Evolutionary conservation across 1,140 invertebrate species (phyloP), one percentile per base, ranked within the genome.

Genomic region (Andricus grossulariae): DNA sequence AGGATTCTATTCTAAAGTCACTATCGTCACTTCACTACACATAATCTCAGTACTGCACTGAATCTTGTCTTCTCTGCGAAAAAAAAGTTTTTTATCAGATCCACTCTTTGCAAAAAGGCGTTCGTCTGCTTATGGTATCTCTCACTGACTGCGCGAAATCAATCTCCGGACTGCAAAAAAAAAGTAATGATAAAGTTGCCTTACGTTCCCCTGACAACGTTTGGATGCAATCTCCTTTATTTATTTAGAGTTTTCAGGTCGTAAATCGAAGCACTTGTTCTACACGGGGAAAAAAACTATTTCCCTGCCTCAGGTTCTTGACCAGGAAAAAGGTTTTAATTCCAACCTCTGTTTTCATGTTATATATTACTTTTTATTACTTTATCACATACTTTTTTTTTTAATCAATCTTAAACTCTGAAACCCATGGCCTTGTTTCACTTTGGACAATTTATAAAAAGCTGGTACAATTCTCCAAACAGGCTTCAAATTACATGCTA

Each of bases 181-280:
- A 66, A 39, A 66, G n/a, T 45, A 66, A 66, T 66, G 60, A 66
- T 66, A 66, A 66, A 66, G 60, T 66, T 66, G 21, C 60, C 60
- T 66, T 66, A 16, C 39, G 32, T 32, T 45, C 32, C 25, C 60
- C 21, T 66, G 60, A 39, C 57, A 32, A 25, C 15, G 60, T 45
- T 66, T 32, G 4, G 25, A 66, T 66, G 25, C 39, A 66, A 66
- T 66, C 60, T 66, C 25, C 25, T 66, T 66, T 66, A 66, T 60
- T 60, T 60, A 60, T 66, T 66, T 66, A 66, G 25, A 66, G 60
- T 32, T 66, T 66, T 66, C 15, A 39, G 32, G 32, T 39, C n/a
- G 16, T 32, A 32, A n/a, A n/a, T 32, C 16, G 32, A 39, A 39
- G 32, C 13, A n/a, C 16, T 54, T 39, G 16, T 66, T 45, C 15